Evolutionary conservation across 2,888 invertebrate genomes (phyloP).

Genomic region (Helleia helle): DNA sequence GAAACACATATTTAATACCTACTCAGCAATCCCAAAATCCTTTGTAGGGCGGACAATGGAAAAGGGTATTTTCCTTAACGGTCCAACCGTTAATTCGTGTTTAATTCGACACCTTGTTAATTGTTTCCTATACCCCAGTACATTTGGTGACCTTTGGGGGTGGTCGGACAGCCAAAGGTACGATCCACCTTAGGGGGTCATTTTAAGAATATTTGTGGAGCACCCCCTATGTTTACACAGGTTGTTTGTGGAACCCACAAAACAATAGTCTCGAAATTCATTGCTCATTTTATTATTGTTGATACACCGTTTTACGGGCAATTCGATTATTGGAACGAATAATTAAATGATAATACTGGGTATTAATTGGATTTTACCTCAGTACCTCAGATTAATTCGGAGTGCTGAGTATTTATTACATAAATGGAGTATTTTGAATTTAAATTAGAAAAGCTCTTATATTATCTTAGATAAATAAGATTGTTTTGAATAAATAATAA

Average conservation of each 20-base stretch:
- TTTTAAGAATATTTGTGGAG: conserved; percentile 72
- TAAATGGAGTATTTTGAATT: conserved; percentile 17
- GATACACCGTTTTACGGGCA: conserved; percentile 68
- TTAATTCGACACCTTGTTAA: conserved; percentile 75
- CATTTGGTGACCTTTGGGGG: conserved; percentile 65
- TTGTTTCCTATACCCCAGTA: conserved; percentile 68
- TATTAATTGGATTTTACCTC: conserved; percentile 69
- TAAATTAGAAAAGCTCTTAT: conserved; percentile 9
- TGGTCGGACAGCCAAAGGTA: conserved; percentile 46
- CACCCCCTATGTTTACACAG: conserved; percentile 65
- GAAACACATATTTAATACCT: conserved; percentile 63
- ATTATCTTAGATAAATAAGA: no score
- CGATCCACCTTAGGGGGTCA: conserved; percentile 52
- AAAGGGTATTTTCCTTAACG: conserved; percentile 71
- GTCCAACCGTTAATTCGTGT: conserved; percentile 69
- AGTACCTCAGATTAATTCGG: conserved; percentile 41
- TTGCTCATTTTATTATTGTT: conserved; percentile 75
- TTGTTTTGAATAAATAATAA: not conserved
- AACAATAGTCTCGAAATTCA: conserved; percentile 73
- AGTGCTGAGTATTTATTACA: conserved; percentile 35
- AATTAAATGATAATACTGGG: conserved; percentile 73
- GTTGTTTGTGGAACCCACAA: conserved; percentile 71
- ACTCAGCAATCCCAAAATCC: conserved; percentile 68
- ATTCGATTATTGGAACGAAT: conserved; percentile 71
- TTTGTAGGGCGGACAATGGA: conserved; percentile 68